Conservation (phyloP, 2,797 vertebrate genomes). For the Anas georgica region DNA sequence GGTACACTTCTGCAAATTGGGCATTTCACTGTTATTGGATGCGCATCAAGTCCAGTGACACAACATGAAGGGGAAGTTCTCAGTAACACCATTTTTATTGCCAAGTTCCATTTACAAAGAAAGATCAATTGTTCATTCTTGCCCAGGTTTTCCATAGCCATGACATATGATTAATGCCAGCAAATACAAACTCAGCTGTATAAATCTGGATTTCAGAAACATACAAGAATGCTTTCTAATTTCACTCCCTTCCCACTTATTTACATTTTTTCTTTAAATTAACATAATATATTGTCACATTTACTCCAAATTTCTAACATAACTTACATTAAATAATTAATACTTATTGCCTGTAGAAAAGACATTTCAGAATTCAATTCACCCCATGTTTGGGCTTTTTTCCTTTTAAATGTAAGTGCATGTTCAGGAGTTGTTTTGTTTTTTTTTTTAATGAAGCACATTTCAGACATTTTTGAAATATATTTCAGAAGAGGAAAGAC, state of each 20-base stretch:
- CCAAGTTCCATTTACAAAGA: slow-evolving; percentile 73
- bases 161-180: slow-evolving; percentile 5
- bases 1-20: neutral
- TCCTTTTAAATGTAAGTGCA: neutral
- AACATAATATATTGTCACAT: neutral
- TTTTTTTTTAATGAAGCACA: neutral
- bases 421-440: neutral
- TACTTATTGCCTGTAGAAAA: slow-evolving; percentile 62
- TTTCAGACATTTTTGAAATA: neutral
- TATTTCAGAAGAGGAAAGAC: neutral
- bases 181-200: slow-evolving; percentile 39
- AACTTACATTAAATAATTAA: slow-evolving; percentile 39
- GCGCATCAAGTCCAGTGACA: neutral
- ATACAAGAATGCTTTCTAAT: neutral
- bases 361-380: slow-evolving; percentile 8
- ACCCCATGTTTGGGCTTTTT: neutral
- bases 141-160: slow-evolving; percentile 22
- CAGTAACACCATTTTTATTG: slow-evolving; percentile 73
- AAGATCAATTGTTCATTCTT: slow-evolving; percentile 58
- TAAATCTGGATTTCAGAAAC: slow-evolving; percentile 26
- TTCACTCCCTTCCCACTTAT: neutral
- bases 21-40: neutral
- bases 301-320: neutral
- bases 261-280: slow-evolving; percentile 51
- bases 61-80: slow-evolving; percentile 15